These are phyloP conservation scores for Thomomys bottae DNA, from an alignment of 2,113 vertebrate genomes.

Conservation along the genomic window DNA sequence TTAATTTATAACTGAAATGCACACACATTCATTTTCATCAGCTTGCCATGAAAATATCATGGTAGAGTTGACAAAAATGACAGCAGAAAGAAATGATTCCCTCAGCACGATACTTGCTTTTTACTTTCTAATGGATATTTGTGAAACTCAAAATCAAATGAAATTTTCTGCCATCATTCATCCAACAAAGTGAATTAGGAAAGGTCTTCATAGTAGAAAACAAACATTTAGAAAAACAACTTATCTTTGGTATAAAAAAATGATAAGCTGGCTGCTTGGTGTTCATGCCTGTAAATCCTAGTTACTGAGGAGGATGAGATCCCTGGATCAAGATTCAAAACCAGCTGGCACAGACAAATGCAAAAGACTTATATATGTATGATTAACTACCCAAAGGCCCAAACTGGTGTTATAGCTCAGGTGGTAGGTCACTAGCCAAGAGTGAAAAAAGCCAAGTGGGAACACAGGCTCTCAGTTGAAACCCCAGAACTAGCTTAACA, in stretches of 20 bases:
- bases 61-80: constrained; percentile 22
- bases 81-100: not conserved
- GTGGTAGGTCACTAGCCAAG: too few species aligned
- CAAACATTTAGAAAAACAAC: not conserved
- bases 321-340: too few species aligned
- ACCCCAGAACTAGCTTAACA: too few species aligned
- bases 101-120: not conserved
- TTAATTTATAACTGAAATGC: constrained; percentile 50
- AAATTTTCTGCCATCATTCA: constrained; percentile 23
- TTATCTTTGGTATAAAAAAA: constrained; percentile 14
- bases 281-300: too few species aligned
- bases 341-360: too few species aligned
- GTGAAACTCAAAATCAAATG: constrained; percentile 10
- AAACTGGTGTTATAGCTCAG: too few species aligned
- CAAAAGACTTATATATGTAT: too few species aligned
- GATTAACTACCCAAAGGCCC: too few species aligned
- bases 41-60: constrained; percentile 33
- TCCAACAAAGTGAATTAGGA: not conserved
- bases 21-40: constrained; percentile 25
- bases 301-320: too few species aligned
- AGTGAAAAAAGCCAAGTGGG: too few species aligned
- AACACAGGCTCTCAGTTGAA: too few species aligned
- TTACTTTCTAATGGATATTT: not conserved
- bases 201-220: not conserved
- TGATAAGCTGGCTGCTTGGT: not conserved